Evolutionary conservation across 2,888 invertebrate genomes (phyloP), one percentile per base, ranked within the genome.

Genomic region (Leptinotarsa peninsularis): DNA sequence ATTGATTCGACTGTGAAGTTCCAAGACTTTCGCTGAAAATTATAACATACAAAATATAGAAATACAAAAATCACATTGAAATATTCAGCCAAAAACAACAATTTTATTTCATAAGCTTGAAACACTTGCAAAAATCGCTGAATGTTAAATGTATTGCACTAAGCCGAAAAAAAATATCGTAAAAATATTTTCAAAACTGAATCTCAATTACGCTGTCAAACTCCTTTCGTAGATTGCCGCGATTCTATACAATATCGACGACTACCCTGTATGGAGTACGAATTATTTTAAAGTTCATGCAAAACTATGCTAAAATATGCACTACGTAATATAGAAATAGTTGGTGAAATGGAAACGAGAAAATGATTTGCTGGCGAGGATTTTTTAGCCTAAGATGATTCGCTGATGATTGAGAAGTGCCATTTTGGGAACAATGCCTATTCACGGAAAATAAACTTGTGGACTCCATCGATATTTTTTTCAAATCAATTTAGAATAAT

Each of bases 341-440:
- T 58, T 58, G 4, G 4, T 58, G 58, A 23, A 23, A 71, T 71
- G 58, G 71, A 67, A 15, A 60, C 63, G 17, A 63, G n/a, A 43
- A 63, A 33, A 63, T 63, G 63, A 43, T 63, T 33, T 63, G 60
- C 60, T 60, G 63, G 63, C 27, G 63, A 58, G 63, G 7, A 33
- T 33, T 43, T 17, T 63, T 33, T 17, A 63, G 33, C 33, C 33
- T 63, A 33, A 10, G n/a, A 33, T 17, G 17, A 33, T 15, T 27
- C 7, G 17, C 63, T 33, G 33, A 33, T 17, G 17, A 27, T 15
- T 23, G 15, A 33, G 63, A 63, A 63, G 75, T 78, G 76, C 78
- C 78, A 78, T 78, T 80, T 81, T 79, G 79, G 81, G 80, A 82
- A 81, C 82, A 82, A 82, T 82, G 80, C 80, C 81, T 81, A 82